These are phyloP conservation scores for Cecropterus lyciades DNA, from an alignment of 1,140 invertebrate species.

Conservation along the genomic window DNA sequence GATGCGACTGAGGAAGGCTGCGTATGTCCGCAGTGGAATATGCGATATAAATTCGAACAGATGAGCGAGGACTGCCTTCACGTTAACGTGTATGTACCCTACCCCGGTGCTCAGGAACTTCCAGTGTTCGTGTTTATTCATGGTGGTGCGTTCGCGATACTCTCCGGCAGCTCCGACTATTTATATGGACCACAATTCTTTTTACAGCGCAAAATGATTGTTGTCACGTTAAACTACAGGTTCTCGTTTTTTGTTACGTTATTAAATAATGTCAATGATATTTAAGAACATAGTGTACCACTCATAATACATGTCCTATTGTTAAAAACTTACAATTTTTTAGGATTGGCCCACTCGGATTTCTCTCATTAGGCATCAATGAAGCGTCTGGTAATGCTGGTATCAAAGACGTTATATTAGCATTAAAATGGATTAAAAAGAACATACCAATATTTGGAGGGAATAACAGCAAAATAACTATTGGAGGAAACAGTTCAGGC, in stretches of 20 bases:
- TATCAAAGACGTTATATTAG: constrained; percentile 88
- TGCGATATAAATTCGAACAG: constrained; percentile 27
- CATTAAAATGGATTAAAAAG: constrained; percentile 88
- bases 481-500: constrained; percentile 78
- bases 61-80: constrained; percentile 48
- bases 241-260: constrained; percentile 13
- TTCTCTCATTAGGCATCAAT: constrained; percentile 86
- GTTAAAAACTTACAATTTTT: constrained; percentile 31
- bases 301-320: no score
- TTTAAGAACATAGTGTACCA: neutral
- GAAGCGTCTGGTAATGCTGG: constrained; percentile 88
- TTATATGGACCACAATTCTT: constrained; percentile 47
- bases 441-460: constrained; percentile 82
- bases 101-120: constrained; percentile 1
- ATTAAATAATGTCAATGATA: neutral
- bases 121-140: constrained; percentile 43
- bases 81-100: constrained; percentile 46
- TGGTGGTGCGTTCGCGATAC: constrained; percentile 38
- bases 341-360: constrained; percentile 87
- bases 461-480: constrained; percentile 50
- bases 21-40: constrained; percentile 42
- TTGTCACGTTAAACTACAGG: constrained; percentile 48
- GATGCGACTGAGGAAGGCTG: constrained; percentile 40
- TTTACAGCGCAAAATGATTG: constrained; percentile 40
- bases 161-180: constrained; percentile 37